A percentile compares a stretch with the other conserved stretches of the same genome.
Conservation (phyloP, 2,113 vertebrate genomes). For the Ivindomyrus marchei region DNA sequence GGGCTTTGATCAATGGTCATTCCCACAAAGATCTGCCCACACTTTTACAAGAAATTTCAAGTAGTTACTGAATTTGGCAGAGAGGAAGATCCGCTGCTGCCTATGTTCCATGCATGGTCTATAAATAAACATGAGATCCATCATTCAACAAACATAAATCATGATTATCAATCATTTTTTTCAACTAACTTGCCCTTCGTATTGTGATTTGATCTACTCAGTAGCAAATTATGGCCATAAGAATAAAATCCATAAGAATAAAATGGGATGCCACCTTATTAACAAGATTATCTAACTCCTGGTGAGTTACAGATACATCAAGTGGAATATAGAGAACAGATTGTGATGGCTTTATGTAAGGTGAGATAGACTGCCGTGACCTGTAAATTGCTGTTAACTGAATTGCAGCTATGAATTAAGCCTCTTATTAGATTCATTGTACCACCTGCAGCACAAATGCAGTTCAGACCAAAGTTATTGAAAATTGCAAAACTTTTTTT, state of each 20-base stretch:
- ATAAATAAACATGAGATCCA: background rate
- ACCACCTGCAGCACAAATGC: background rate
- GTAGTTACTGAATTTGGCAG: background rate
- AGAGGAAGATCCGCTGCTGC: background rate
- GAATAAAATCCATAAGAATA: background rate
- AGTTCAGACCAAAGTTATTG: background rate
- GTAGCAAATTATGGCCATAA: background rate
- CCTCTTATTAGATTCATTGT: background rate
- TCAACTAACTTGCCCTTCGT: background rate
- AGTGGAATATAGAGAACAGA: background rate
- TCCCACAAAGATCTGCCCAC: background rate
- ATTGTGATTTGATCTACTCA: background rate
- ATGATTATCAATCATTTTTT: background rate
- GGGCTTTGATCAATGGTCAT: background rate
- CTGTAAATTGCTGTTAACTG: background rate
- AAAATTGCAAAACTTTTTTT: background rate
- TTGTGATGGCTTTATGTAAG: background rate
- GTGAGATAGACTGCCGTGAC: background rate
- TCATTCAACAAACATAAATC: background rate
- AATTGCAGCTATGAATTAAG: background rate
- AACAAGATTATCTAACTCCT: background rate
- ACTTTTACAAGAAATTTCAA: background rate
- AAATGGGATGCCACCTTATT: background rate
- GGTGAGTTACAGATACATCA: background rate
- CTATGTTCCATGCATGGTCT: background rate